Conservation (phyloP, 64 coral and sea anemone species). For the Montipora sp. region DNA sequence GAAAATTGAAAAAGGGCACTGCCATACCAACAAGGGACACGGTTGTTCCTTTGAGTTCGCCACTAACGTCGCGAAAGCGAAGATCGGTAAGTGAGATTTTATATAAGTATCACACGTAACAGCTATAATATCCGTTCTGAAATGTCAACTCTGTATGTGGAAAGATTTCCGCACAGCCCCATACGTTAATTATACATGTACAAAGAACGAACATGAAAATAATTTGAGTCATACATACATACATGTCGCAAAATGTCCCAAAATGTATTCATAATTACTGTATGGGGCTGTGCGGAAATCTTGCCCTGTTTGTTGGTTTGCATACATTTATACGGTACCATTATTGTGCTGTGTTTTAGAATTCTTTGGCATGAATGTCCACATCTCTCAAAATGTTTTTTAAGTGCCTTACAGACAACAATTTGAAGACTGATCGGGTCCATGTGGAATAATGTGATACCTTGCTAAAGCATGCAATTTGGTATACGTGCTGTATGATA, state of each 20-base stretch:
- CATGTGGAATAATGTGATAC: not conserved
- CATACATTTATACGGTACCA: not conserved
- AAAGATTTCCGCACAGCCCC: no score
- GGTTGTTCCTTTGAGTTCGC: no score
- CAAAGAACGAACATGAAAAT: no score
- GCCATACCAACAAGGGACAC: not conserved
- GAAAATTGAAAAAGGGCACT: not conserved
- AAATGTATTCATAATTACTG: no score
- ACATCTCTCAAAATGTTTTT: not conserved
- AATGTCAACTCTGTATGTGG: not conserved
- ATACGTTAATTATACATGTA: no score
- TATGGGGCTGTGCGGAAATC: no score
- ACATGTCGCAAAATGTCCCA: no score
- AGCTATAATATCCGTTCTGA: not conserved
- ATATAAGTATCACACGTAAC: slow-evolving; percentile 23
- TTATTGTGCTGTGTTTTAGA: not conserved
- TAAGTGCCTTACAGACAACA: not conserved
- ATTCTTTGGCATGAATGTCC: not conserved
- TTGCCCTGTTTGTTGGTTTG: not conserved
- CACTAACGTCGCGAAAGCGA: not conserved
- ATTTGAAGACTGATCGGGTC: not conserved
- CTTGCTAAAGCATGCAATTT: slow-evolving; percentile 4
- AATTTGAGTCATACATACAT: no score
- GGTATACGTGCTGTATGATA: not conserved
- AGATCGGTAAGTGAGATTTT: slow-evolving; percentile 43